Conservation (phyloP, 2,888 invertebrate genomes). For the Abrostola tripartita region DNA sequence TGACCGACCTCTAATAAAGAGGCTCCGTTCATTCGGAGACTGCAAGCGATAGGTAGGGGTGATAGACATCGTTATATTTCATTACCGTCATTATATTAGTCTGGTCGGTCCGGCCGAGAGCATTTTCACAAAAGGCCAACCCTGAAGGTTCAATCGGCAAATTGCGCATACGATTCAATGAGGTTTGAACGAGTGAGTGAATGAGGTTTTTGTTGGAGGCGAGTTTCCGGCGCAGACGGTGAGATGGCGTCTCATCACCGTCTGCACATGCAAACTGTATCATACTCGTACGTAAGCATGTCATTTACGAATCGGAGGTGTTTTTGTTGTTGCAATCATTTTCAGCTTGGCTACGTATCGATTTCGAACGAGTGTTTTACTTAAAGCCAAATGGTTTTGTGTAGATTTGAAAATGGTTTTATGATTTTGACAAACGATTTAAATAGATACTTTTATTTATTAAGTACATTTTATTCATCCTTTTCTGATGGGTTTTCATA, state of each 20-base stretch:
- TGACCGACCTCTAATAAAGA: constrained; percentile 40
- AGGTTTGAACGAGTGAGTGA: constrained; percentile 60
- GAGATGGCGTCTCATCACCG: constrained; percentile 53
- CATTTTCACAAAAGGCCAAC: constrained; percentile 65
- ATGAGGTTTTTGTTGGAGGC: constrained; percentile 37
- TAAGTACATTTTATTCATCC: background rate
- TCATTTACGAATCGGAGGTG: constrained; percentile 44
- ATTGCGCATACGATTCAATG: constrained; percentile 78
- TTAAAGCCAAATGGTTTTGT: constrained; percentile 22
- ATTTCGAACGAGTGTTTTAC: constrained; percentile 22
- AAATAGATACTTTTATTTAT: background rate
- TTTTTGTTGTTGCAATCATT: constrained; percentile 52
- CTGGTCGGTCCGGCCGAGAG: constrained; percentile 57
- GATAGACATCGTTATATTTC: constrained; percentile 70
- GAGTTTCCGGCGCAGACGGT: constrained; percentile 70
- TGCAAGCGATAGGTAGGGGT: constrained; percentile 58
- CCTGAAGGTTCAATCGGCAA: constrained; percentile 68
- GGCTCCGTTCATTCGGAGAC: constrained; percentile 43
- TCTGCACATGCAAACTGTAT: constrained; percentile 54
- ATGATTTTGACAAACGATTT: background rate
- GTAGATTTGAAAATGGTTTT: constrained; percentile 23
- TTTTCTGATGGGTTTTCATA: too few relatives aligned
- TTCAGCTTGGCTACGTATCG: constrained; percentile 38
- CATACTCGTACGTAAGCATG: constrained; percentile 40
- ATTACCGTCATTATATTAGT: constrained; percentile 70